Conservation (phyloP, 2,113 vertebrate genomes). For the Poeciliopsis turrubarensis region DNA sequence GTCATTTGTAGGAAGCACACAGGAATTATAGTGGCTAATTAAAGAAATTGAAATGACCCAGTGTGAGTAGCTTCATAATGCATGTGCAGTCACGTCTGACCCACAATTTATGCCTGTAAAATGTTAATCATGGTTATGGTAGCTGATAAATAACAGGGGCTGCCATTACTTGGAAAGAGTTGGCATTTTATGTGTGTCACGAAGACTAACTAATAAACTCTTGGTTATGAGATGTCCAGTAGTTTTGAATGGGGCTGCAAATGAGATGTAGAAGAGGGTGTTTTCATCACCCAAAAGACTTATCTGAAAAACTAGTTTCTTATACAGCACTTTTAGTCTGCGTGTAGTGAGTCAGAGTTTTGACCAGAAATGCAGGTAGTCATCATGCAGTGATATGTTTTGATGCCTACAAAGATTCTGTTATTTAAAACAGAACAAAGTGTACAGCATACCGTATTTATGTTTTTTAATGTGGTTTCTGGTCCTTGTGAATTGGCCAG, state of each 20-base stretch:
- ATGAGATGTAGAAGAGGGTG: no score
- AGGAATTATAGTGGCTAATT: not conserved
- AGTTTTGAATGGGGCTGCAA: no score
- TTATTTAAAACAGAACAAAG: not conserved
- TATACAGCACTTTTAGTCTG: no score
- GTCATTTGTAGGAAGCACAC: constrained; percentile 3
- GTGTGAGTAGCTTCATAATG: constrained; percentile 18
- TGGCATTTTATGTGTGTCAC: constrained; percentile 20
- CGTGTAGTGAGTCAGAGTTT: not conserved
- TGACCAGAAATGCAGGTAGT: not conserved
- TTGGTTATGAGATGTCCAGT: constrained; percentile 2
- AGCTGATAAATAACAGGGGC: constrained; percentile 8
- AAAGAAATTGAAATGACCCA: constrained; percentile 18
- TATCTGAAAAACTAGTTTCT: no score
- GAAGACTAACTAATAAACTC: constrained; percentile 19
- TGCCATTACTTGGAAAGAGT: constrained; percentile 26
- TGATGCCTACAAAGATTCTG: not conserved
- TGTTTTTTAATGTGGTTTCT: not conserved
- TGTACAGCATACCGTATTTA: not conserved
- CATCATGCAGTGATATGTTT: not conserved
- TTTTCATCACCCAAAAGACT: no score
- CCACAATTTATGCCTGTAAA: constrained; percentile 56
- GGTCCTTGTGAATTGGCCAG: not conserved
- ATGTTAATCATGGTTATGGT: constrained; percentile 44
- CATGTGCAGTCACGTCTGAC: constrained; percentile 61